Evolutionary conservation across 2,888 invertebrate genomes (phyloP).

Genomic region (Agrochola lychnidis): DNA sequence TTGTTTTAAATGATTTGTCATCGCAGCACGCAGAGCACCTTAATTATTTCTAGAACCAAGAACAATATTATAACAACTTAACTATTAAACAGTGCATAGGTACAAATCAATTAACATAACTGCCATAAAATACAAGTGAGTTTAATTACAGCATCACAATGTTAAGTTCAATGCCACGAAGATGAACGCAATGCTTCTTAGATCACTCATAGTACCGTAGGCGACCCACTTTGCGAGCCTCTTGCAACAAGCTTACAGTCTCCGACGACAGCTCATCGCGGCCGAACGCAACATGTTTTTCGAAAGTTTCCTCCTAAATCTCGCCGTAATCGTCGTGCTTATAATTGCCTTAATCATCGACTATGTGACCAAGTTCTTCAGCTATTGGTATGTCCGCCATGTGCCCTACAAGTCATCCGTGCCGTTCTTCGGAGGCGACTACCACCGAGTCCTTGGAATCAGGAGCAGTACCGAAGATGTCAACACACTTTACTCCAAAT

Average conservation of each 20-base stretch:
- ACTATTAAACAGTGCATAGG: not conserved
- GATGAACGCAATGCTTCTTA: constrained; percentile 56
- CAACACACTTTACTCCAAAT: constrained; percentile 76
- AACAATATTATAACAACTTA: not conserved
- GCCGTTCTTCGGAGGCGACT: constrained; percentile 86
- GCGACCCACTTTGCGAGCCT: constrained; percentile 78
- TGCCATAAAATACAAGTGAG: constrained; percentile 33
- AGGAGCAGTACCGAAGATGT: constrained; percentile 83
- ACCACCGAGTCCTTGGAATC: constrained; percentile 81
- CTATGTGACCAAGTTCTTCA: constrained; percentile 88
- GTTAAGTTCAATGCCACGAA: constrained; percentile 76
- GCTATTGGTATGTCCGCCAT: constrained; percentile 88
- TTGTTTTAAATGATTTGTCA: constrained; percentile 1
- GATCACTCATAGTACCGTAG: constrained; percentile 80
- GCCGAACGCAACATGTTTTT: constrained; percentile 87
- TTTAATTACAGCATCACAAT: constrained; percentile 61
- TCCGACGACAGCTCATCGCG: constrained; percentile 74
- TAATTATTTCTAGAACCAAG: constrained; percentile 22
- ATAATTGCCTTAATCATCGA: constrained; percentile 83
- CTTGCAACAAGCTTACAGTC: constrained; percentile 76
- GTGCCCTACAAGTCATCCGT: constrained; percentile 82
- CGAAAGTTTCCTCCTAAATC: constrained; percentile 86
- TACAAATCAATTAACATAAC: constrained; percentile 14
- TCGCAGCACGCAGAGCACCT: not conserved
- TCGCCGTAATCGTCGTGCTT: constrained; percentile 76